phyloP scores from a whole-genome alignment of 2,113 vertebrate species.

The Tachycineta bicolor region DNA sequence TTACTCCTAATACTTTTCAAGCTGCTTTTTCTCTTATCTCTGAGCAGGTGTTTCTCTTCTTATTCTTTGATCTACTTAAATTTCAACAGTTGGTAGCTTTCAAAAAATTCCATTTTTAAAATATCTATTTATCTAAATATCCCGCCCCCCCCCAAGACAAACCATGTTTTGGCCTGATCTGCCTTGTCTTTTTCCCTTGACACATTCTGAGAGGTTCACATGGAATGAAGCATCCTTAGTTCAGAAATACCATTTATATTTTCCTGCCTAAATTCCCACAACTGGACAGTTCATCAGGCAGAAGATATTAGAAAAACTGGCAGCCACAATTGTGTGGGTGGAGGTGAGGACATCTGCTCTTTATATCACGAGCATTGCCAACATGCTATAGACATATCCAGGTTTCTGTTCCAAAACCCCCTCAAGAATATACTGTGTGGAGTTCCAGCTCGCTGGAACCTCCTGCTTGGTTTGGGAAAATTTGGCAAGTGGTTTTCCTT shows the following conservation, averaged over 20 bases:
- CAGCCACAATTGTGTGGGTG: conserved; percentile 56
- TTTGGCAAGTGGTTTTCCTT: conserved; percentile 49
- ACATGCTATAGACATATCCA: conserved; percentile 56
- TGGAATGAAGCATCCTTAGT: background rate
- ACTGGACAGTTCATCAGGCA: conserved; percentile 68
- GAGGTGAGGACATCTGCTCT: conserved; percentile 72
- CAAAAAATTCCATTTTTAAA: background rate
- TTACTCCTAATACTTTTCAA: background rate
- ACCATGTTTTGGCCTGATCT: background rate
- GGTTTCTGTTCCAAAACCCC: conserved; percentile 68
- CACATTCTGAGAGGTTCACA: background rate
- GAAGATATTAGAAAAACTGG: conserved; percentile 71
- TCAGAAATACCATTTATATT: background rate
- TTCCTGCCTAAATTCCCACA: conserved; percentile 43
- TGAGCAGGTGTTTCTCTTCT: background rate
- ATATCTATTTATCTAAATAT: background rate
- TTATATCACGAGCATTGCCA: conserved; percentile 57
- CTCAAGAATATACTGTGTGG: conserved; percentile 42
- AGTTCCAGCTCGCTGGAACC: conserved; percentile 65
- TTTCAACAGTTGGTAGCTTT: background rate
- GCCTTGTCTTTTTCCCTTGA: background rate
- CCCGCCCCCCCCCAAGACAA: background rate
- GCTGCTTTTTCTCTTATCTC: background rate
- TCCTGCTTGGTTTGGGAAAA: conserved; percentile 61
- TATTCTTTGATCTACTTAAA: background rate